A percentile compares a stretch with the other conserved stretches of the same genome.
Evolutionary conservation across 1,140 invertebrate species (phyloP).

Genomic region (Arion vulgaris): DNA sequence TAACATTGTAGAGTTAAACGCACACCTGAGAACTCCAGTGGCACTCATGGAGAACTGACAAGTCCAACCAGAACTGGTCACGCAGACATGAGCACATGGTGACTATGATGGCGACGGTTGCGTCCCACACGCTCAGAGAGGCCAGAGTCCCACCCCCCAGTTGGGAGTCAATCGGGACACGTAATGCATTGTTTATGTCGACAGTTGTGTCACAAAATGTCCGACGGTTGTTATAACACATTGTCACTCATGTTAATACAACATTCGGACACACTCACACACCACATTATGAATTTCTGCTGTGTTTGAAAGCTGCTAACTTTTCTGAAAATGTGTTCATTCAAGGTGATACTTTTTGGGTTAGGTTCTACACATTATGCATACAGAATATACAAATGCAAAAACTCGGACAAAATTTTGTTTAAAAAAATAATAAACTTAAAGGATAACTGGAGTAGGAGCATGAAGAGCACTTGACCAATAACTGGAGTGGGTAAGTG

Average conservation of each 20-base stretch:
- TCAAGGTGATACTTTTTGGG: neutral
- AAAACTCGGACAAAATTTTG: too few species aligned
- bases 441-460: too few species aligned
- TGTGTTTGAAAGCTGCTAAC: neutral
- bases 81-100: conserved; percentile 3
- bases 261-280: neutral
- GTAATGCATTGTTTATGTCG: conserved; percentile 2
- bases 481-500: too few species aligned
- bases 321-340: neutral
- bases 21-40: neutral
- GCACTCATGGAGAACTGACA: conserved; percentile 5
- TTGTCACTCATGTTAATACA: neutral
- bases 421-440: too few species aligned
- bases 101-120: neutral
- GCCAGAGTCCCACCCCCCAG: conserved; percentile 29
- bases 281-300: too few species aligned
- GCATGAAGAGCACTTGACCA: too few species aligned
- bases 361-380: neutral
- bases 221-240: neutral
- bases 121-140: neutral
- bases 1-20: too few species aligned
- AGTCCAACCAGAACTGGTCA: neutral
- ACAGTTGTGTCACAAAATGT: neutral
- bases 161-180: neutral
- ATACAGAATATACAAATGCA: neutral